phyloP scores from a whole-genome alignment of 2,888 invertebrate genomes.

The Agrochola lota region DNA sequence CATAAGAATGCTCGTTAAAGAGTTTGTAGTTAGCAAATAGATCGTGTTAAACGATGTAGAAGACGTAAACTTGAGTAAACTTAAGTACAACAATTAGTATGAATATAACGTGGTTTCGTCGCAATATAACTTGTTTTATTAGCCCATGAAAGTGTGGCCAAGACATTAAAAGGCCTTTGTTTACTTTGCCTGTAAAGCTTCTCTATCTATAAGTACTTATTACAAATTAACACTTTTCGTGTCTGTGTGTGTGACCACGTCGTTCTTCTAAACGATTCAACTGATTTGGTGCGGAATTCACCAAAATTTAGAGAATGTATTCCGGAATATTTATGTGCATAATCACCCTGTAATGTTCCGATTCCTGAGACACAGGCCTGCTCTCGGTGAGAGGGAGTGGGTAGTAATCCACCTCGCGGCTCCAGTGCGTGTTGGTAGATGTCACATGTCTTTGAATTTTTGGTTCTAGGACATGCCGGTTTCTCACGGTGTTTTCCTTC shows the following conservation, averaged over 20 bases:
- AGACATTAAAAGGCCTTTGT: not conserved
- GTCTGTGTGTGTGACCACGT: not conserved
- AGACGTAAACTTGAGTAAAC: constrained; percentile 9
- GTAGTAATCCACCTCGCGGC: too few relatives aligned
- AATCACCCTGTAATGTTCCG: too few relatives aligned
- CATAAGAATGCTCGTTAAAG: constrained; percentile 56
- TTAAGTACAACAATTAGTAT: constrained; percentile 37
- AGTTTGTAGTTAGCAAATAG: constrained; percentile 42
- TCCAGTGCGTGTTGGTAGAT: too few relatives aligned
- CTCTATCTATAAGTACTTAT: not conserved
- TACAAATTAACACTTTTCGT: not conserved
- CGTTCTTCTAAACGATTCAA: not conserved
- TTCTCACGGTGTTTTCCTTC: too few relatives aligned
- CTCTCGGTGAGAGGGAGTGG: too few relatives aligned
- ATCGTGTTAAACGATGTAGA: constrained; percentile 41
- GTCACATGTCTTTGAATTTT: too few relatives aligned
- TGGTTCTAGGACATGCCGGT: too few relatives aligned
- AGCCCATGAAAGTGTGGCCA: constrained; percentile 6
- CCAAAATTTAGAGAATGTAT: not conserved
- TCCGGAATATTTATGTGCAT: not conserved
- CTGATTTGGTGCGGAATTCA: not conserved
- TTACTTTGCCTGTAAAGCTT: not conserved
- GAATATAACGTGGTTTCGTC: constrained; percentile 2
- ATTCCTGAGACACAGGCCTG: too few relatives aligned
- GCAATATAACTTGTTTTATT: constrained; percentile 5